phyloP scores from a whole-genome alignment of 2,797 vertebrate species.

The Chaetophractus vellerosus region DNA sequence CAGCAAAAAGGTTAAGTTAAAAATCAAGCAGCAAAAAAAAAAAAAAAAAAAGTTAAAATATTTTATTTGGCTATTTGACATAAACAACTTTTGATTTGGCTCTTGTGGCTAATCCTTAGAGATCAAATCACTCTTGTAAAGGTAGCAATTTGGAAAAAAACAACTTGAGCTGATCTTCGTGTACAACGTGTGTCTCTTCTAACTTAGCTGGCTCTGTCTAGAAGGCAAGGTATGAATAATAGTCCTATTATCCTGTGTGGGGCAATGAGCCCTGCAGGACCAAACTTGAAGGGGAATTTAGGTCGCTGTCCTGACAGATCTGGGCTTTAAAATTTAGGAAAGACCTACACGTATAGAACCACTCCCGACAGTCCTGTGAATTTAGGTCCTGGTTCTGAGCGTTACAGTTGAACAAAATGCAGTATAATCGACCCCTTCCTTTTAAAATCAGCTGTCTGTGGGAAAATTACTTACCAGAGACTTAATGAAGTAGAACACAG shows the following conservation, averaged over 20 bases:
- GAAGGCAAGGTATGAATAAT: slow-evolving; percentile 72
- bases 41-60: background rate
- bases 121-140: background rate
- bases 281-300: slow-evolving; percentile 77
- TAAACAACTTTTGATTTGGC: background rate
- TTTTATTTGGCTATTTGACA: background rate
- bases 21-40: background rate
- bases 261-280: slow-evolving; percentile 59
- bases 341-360: slow-evolving; percentile 42
- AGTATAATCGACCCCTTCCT: slow-evolving; percentile 5
- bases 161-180: background rate
- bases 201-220: slow-evolving; percentile 13
- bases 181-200: background rate
- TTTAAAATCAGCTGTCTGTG: slow-evolving; percentile 3
- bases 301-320: slow-evolving; percentile 76
- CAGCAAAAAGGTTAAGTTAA: background rate
- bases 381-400: slow-evolving; percentile 59
- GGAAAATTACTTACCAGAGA: slow-evolving; percentile 4
- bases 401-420: slow-evolving; percentile 35
- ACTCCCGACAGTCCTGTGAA: slow-evolving; percentile 27
- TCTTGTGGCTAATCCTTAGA: background rate
- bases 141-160: slow-evolving; percentile 6
- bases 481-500: background rate
- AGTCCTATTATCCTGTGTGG: slow-evolving; percentile 39
- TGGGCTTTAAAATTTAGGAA: slow-evolving; percentile 52